Evolutionary conservation across 2,888 invertebrate species (phyloP), one percentile per base, ranked within the genome.

Genomic region (Bembecia ichneumoniformis): DNA sequence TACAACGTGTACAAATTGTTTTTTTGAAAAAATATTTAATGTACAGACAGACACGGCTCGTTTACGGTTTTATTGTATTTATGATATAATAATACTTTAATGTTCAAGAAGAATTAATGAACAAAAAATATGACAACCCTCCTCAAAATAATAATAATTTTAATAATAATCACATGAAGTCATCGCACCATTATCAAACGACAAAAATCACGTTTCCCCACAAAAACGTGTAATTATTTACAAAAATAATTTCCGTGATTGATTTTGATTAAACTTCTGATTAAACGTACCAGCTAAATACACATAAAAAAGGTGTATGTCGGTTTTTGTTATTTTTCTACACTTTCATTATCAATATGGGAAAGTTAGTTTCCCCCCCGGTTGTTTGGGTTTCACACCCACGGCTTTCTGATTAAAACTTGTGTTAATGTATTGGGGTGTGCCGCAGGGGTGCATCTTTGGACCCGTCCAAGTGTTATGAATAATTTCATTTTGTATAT

Each of bases 351-450:
- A 86, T 86, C 86, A 73, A 77, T 84, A 83, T 86, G 86, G 86
- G 86, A 86, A 86, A 79, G 59, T 62, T 63, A 59, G 58, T 66
- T 75, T 77, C 82, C 84, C 81, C n/a, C 69, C 66, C n/a, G 10
- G 68, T 67, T 84, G 72, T 84, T 83, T 82, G 74, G 79, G 64
- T 77, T 84, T 84, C 86, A 83, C 86, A 86, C 83, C 83, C 83
- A 73, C 71, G 71, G 58, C 72, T 78, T 79, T 81, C 80, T 84
- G 82, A 84, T 86, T 84, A 82, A 82, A 82, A 79, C 75, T 68
- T 62, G 66, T 71, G 69, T 69, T 75, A 76, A 78, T 76, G 66
- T 56, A 65, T 57, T 66, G 62, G 82, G 83, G 82, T 71, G 80
- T 77, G 71, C 75, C 74, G 64, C 79, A 77, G 71, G 84, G 83